These are phyloP conservation scores for Malthinus seriepunctatus DNA, from an alignment of 2,888 invertebrate species.

Conservation along the genomic window DNA sequence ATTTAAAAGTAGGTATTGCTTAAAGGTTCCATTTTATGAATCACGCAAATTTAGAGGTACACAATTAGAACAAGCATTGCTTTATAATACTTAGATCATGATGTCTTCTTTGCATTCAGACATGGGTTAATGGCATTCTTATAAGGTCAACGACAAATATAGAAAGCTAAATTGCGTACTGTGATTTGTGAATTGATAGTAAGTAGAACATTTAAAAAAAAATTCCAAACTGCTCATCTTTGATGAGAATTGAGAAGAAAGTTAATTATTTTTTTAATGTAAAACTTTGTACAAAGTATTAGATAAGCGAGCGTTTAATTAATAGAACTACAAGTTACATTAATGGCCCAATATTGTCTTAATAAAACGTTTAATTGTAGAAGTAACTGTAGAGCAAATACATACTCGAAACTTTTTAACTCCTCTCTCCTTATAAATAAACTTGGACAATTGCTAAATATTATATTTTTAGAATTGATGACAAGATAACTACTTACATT, in stretches of 20 bases:
- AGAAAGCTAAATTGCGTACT: conserved; percentile 12
- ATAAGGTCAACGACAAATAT: conserved; percentile 20
- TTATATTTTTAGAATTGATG: conserved; percentile 5
- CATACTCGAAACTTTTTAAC: conserved; percentile 1
- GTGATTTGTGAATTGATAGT: conserved; percentile 1
- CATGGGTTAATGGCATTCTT: conserved; percentile 26
- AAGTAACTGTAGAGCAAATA: conserved; percentile 12
- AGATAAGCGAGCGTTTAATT: conserved; percentile 20
- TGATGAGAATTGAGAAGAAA: too few species aligned
- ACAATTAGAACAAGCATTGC: conserved; percentile 20
- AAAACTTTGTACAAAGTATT: neutral
- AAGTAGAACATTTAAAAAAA: neutral
- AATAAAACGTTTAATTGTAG: conserved; percentile 14
- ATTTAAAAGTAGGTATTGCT: neutral
- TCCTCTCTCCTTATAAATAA: neutral
- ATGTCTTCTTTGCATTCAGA: conserved; percentile 22
- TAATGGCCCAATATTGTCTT: conserved; percentile 16
- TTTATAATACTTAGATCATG: conserved; percentile 5
- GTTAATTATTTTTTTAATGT: too few species aligned
- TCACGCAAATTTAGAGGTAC: conserved; percentile 18
- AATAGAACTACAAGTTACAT: conserved; percentile 18
- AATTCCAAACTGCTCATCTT: neutral
- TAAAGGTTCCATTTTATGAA: conserved; percentile 9
- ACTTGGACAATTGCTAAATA: conserved; percentile 1
- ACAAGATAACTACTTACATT: neutral